Evolutionary conservation across 92 coral and sea anemone species (phyloP), one percentile per base, ranked within the genome.

Genomic region (Palythoa grandiflora): DNA sequence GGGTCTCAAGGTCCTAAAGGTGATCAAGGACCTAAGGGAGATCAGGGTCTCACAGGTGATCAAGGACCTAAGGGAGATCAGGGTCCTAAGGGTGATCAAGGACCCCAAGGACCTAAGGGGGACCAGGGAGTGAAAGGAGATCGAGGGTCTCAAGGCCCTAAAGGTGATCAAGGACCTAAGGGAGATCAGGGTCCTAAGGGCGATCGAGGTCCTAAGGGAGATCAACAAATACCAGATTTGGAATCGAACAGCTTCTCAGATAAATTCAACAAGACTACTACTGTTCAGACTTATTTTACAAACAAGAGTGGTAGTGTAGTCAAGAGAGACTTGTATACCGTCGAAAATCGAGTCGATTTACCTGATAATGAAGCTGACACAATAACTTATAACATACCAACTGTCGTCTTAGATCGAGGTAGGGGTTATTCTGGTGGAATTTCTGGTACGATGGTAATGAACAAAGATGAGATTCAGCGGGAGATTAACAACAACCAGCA

Each of bases 331-430:
- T 17, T 75, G 40, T 75, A 14, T 47, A 15, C 79, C 12, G 38
- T 75, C 2, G 79, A 75, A 47, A 39, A 71, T 2, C 76, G 76
- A 1, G 76, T 71, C 35, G 76, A 71, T 71, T 14, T 35, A 71
- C 2, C 15, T 9, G 79, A 47, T 20, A 75, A 75, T 15, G 16
- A 1, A 15, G 79, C 38, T 47, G 79, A 75, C 47, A 48, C 60
- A 2, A 2, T 75, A 10, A 75, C 57, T 48, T 1, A 47, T 37
- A 75, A 75, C n/a, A 21, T 75, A 0, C 79, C 79, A 1, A 75
- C 55, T 47, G 40, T 75, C 5, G 57, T 48, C 6, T 11, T 75
- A 9, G 79, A 10, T 47, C 35, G 79, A 0, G 60, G 9, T 47
- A 47, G 16, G 11, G 9, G 37, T 14, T 60, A 5, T 12, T 14